Evolutionary conservation across 2,888 invertebrate species (phyloP).

Genomic region (Helicoverpa assulta): DNA sequence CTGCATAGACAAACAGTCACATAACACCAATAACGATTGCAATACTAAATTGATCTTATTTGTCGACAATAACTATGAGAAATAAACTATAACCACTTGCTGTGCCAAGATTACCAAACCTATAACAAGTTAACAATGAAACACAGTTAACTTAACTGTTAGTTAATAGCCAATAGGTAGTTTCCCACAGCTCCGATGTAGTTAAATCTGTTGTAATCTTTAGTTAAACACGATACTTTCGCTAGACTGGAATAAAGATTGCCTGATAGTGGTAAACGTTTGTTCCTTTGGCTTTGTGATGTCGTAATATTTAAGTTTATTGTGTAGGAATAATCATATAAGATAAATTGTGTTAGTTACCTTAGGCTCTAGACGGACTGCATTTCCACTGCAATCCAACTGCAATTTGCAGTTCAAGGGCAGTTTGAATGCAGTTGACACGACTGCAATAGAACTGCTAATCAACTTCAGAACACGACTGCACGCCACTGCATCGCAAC

Average conservation of each 20-base stretch:
- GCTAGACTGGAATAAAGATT: constrained; percentile 13
- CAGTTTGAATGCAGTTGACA: no score
- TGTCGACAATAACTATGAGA: neutral
- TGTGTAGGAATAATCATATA: neutral
- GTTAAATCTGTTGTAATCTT: constrained; percentile 42
- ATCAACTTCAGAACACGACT: no score
- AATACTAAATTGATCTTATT: neutral
- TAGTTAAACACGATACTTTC: constrained; percentile 35
- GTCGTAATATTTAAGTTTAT: neutral
- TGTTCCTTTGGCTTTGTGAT: neutral
- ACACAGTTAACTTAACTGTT: constrained; percentile 28
- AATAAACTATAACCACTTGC: neutral
- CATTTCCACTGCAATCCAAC: no score
- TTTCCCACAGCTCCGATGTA: constrained; percentile 29
- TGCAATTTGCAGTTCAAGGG: no score
- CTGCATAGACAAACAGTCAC: no score
- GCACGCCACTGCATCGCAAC: no score
- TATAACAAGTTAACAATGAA: constrained; percentile 29
- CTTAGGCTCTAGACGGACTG: no score
- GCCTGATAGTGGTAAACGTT: neutral
- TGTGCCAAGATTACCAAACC: constrained; percentile 22
- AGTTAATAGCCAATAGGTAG: constrained; percentile 33
- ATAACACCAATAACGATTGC: neutral
- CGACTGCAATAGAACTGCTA: no score
- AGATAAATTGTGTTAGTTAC: no score